Evolutionary conservation across 2,113 vertebrate species (phyloP).

Genomic region (Phaethornis superciliosus): DNA sequence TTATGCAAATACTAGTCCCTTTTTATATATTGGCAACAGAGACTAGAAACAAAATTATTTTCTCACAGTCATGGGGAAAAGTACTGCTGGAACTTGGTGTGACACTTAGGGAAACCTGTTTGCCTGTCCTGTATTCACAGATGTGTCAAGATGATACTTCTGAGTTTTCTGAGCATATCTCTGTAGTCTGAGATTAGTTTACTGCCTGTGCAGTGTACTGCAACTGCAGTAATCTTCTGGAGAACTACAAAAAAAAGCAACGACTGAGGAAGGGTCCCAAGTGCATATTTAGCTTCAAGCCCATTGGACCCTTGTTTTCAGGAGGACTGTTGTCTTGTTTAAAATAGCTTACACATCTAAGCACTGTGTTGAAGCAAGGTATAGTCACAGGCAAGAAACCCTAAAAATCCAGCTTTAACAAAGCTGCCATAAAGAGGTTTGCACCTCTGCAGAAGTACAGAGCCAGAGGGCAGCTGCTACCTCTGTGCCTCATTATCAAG

Average conservation of each 20-base stretch:
- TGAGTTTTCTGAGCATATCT: background rate
- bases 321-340: background rate
- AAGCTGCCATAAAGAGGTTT: background rate
- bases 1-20: background rate
- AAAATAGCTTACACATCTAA: background rate
- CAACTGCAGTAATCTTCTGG: background rate
- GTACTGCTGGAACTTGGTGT: background rate
- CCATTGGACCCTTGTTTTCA: background rate
- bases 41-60: background rate
- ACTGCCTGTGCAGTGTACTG: background rate
- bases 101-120: background rate
- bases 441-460: background rate
- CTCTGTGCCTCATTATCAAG: slow-evolving; percentile 15
- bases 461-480: slow-evolving; percentile 34
- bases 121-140: background rate
- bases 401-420: background rate
- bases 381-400: background rate
- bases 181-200: background rate
- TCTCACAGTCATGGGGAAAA: background rate
- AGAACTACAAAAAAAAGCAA: background rate
- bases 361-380: background rate
- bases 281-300: accelerated
- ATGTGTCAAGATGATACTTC: background rate
- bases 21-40: background rate
- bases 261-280: accelerated